Evolutionary conservation across 2,797 vertebrate species (phyloP), one percentile per base, ranked within the genome.

Genomic region (Valencia hispanica): DNA sequence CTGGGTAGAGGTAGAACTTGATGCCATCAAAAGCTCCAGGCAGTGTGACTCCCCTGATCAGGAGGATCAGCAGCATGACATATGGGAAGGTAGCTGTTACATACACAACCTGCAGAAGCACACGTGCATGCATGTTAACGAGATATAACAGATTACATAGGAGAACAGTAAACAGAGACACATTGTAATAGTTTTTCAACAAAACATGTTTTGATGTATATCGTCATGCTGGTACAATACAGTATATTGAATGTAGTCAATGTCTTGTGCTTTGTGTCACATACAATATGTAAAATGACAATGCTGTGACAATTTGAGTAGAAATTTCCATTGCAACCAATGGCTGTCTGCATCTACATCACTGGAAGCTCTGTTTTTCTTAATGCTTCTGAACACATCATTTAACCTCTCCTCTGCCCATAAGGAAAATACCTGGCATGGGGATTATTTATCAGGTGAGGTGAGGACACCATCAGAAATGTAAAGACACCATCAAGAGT

Each of bases 1-100:
- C 97, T 0, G 98, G 98, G 79, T 99, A 99, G 90, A 99, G 94
- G 95, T 99, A 99, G 96, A 99, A 99, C 87, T 97, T 99, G 90
- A 99, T 97, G 73, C 98, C 98, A 17, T 99, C 96, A 0, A 93
- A 93, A 22, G 98, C 98, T 12, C 98, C 98, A 0, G 98, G 98
- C 71, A 99, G 81, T 0, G 98, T 99, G 82, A 99, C 96, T 32
- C 98, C 98, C 90, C 98, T 96, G 41, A 99, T 91, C 47, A 99
- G 94, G 70, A 99, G 96, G 84, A 99, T 92, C 92, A 99, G 82
- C 88, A 96, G 78, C 96, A 96, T 96, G 77, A 91, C 87, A 48
- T 96, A 96, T 34, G 96, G 96, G 75, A 96, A 96, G 36, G 96
- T 99, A 2, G 98, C 98, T 0, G 98, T 99, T 63, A 99, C 97